Evolutionary conservation across 2,113 vertebrate genomes (phyloP), one percentile per base, ranked within the genome.

Genomic region (Lepus americanus): DNA sequence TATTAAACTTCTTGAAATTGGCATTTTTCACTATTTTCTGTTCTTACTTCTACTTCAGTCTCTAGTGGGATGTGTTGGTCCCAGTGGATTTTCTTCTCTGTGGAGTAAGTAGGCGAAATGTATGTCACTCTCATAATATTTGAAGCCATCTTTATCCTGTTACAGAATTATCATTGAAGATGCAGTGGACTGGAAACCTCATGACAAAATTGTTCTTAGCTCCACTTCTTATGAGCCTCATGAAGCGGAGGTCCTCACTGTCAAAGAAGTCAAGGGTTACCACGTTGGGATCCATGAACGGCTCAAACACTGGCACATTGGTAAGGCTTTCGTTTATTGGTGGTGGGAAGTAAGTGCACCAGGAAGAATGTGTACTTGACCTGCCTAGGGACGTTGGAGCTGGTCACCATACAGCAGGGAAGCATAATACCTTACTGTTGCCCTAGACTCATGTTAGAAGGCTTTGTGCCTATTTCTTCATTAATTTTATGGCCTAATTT

Each of bases 221-320:
- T 98, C 98, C 25, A 98, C 98, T 55, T 98, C 98, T 44, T 98
- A 98, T 1, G 98, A 99, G 85, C 96, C 98, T 64, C 98, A 98
- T 0, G 98, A 99, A 88, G 98, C 98, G 94, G 98, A 99, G 83
- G 59, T 96, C 80, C 96, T 97, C 74, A 97, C 96, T 4, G 86
- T 99, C 73, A 98, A 96, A 96, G 98, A 98, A 92, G 92, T 98
- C 53, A 97, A 89, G 66, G 97, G 96, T 49, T 96, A 59, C 14
- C 96, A 96, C 55, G 55, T 99, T 61, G 96, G 84, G 87, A 95
- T 98, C 70, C 82, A 94, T 16, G 97, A 97, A 49, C 91, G 0
- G 3, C 97, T 98, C 85, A 91, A 94, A 22, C 69, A 98, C 80
- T 97, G 98, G 23, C 98, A 99, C 69, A 76, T 98, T 66, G 98